Conservation (phyloP, 2,888 invertebrate genomes). For the Anthophora plumipes region DNA sequence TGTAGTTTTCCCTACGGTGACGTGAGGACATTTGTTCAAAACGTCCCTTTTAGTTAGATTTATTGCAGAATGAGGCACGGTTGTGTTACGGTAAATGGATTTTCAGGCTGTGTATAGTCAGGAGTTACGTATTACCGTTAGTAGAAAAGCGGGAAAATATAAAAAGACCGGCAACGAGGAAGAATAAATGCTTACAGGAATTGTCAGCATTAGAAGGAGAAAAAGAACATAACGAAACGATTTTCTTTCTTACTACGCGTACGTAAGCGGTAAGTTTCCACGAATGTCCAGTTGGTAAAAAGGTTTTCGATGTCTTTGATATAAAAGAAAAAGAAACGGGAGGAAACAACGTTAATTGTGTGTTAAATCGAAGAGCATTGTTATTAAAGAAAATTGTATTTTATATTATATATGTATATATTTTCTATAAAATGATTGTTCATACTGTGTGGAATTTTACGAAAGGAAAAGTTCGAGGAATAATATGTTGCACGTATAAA, state of each 20-base stretch:
- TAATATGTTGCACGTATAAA: too few relatives aligned
- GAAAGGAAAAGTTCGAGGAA: too few relatives aligned
- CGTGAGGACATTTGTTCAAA: conserved; percentile 25
- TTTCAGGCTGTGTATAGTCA: conserved; percentile 30
- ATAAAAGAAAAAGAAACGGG: neutral
- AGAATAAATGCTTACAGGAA: conserved; percentile 35
- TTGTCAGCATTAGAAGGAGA: conserved; percentile 6
- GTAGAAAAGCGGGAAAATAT: neutral
- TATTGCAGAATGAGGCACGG: conserved; percentile 37
- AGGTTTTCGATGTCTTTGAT: conserved; percentile 11
- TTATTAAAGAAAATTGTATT: neutral
- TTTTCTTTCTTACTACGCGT: conserved; percentile 9
- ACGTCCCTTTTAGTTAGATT: conserved; percentile 41
- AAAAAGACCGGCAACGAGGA: conserved; percentile 17
- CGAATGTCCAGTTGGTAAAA: conserved; percentile 8
- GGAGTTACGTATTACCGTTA: conserved; percentile 15
- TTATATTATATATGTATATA: too few relatives aligned
- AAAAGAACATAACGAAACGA: conserved; percentile 28
- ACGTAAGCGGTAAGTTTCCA: neutral
- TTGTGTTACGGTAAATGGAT: conserved; percentile 63
- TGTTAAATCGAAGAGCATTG: too few relatives aligned
- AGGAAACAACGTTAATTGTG: conserved; percentile 10
- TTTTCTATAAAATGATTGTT: too few relatives aligned
- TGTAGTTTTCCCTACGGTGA: neutral
- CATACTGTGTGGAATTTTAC: too few relatives aligned